Base-by-base conservation (phyloP, 2,113 vertebrate species). In the Grammomys surdaster region DNA sequence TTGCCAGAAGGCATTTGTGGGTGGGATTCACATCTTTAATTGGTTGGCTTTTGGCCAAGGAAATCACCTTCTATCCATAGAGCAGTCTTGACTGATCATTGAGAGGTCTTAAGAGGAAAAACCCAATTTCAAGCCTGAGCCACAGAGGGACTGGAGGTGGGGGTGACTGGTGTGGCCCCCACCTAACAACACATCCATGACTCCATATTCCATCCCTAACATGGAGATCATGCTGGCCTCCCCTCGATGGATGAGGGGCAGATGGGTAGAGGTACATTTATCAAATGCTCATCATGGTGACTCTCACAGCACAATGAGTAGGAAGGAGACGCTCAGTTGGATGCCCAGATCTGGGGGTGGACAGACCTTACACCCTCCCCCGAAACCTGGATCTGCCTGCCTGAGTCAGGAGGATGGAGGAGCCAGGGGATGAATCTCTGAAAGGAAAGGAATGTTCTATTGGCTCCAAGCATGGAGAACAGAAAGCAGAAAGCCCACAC, bases 141-240 rank as follows among this genome's bases (percentile, higher is more conserved):
- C n/a, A 20, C 6, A n/a, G 56, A 56, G 46, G 33, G 36, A 54
- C 7, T 4, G 1, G 20, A 20, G 19, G 12, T n/a, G 12, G 36
- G 13, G 12, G 46, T 88, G 10, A 88, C 4, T 17, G 22, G 13
- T 28, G n/a, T 3, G 43, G 51, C 33, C 17, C 22, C 14, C 56
- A 24, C 24, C 87, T 75, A 19, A 10, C 36, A 17, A 40, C 20
- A 69, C 16, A 9, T 76, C n/a, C 70, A 31, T 20, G 43, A 31
- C 84, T 76, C 58, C 72, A 72, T n/a, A 51, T 51, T 87, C 12
- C 82, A 54, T n/a, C 90, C 65, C 14, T 60, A 82, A 94, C 81
- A 13, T 9, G 33, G 2, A 51, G 26, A 28, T n/a, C 43, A n/a
- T 20, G 60, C 1, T 17, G 2, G 36, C 0, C 3, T 69, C 48